Conservation (phyloP, 2,797 vertebrate species). For the Tympanoctomys barrerae region DNA sequence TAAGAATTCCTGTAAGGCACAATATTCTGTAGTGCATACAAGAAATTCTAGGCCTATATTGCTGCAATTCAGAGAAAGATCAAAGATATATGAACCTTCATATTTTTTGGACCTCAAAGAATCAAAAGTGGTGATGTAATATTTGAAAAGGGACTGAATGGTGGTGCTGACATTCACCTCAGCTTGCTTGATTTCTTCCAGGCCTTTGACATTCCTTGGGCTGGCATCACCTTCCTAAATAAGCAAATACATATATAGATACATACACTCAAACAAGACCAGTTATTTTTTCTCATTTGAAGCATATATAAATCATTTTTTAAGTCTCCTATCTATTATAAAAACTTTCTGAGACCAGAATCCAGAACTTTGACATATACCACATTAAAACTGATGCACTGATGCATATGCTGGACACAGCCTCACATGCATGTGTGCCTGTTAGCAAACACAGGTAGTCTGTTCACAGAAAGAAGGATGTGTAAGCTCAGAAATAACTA, state of each 20-base stretch:
- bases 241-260: not conserved
- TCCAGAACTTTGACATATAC: not conserved
- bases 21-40: not conserved
- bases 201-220: not conserved
- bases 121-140: not conserved
- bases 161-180: not conserved
- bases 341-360: not conserved
- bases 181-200: not conserved
- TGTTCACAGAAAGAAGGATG: not conserved
- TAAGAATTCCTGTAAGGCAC: not conserved
- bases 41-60: not conserved
- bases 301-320: not conserved
- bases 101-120: not conserved
- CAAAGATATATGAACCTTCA: not conserved
- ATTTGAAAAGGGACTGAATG: not conserved
- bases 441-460: conserved; percentile 10
- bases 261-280: not conserved
- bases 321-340: not conserved
- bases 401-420: not conserved
- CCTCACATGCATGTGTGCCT: not conserved
- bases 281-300: not conserved
- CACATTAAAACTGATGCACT: not conserved
- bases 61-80: not conserved
- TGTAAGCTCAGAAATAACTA: conserved; percentile 18
- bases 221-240: not conserved